These are phyloP conservation scores for Apis cerana DNA, from an alignment of 1,140 invertebrate genomes.

Conservation along the genomic window DNA sequence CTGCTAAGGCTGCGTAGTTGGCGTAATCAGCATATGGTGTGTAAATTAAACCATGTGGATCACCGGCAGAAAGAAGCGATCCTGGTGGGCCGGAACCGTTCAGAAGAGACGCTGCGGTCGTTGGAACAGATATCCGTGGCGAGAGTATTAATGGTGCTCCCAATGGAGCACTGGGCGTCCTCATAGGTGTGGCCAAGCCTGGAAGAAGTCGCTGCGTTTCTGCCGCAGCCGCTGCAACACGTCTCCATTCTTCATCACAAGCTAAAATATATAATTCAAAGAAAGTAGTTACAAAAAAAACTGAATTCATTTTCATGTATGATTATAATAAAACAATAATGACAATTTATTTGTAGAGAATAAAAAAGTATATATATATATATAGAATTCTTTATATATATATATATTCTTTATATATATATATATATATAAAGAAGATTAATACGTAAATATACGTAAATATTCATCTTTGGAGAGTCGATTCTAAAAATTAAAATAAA, in stretches of 20 bases:
- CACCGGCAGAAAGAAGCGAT: slow-evolving; percentile 83
- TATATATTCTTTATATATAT: too few relatives aligned
- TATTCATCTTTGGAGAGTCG: too few relatives aligned
- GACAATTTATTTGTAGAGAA: too few relatives aligned
- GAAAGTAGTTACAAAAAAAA: background rate
- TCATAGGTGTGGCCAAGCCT: slow-evolving; percentile 84
- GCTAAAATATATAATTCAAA: slow-evolving; percentile 79
- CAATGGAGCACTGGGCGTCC: slow-evolving; percentile 86
- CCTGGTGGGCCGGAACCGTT: slow-evolving; percentile 88
- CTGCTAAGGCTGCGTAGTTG: slow-evolving; percentile 92
- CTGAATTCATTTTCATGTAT: background rate
- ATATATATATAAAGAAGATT: too few relatives aligned
- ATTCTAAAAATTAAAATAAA: too few relatives aligned
- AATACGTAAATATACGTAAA: too few relatives aligned
- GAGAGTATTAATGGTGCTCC: slow-evolving; percentile 94
- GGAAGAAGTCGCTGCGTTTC: slow-evolving; percentile 89
- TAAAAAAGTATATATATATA: too few relatives aligned
- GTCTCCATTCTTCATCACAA: slow-evolving; percentile 90
- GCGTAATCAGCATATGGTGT: slow-evolving; percentile 93
- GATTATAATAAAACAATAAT: too few relatives aligned
- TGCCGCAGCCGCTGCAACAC: slow-evolving; percentile 87
- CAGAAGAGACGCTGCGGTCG: slow-evolving; percentile 87
- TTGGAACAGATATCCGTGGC: slow-evolving; percentile 91
- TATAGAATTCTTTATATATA: too few relatives aligned
- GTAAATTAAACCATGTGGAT: slow-evolving; percentile 84